Evolutionary conservation across 2,888 invertebrate genomes (phyloP), one percentile per base, ranked within the genome.

Genomic region (Andrena bucephala): DNA sequence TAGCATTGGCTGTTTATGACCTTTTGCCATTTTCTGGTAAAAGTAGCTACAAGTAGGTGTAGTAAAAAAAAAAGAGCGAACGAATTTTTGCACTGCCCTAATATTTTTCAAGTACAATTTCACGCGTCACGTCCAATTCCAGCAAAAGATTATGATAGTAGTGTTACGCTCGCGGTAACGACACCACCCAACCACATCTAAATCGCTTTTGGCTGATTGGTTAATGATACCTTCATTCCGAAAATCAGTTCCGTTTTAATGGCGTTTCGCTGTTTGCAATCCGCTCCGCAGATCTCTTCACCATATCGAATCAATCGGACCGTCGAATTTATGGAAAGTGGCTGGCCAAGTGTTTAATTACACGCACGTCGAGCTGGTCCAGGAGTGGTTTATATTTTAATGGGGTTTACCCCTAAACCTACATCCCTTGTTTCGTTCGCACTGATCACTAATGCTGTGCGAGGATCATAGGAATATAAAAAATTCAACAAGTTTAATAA

Each of bases 241-340:
- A 52, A 74, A 84, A 86, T 80, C 84, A 52, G 50, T 66, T 66
- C 52, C 67, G 54, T 72, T 62, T 78, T 42, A 76, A 85, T 67
- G 73, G 63, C 20, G 10, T 77, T 69, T 70, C 36, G 27, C 16
- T 69, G 80, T 79, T 77, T 67, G 57, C 63, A 42, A 59, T n/a
- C n/a, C 75, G 42, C 63, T 31, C 29, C 52, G 16, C 24, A 57
- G 24, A 68, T 8, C 20, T 72, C 69, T 72, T 72, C 48, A 16
- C 67, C 52, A 50, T 42, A 52, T 68, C 29, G 48, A 79, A 63
- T 67, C 71, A 63, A 79, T 50, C 42, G 71, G 6, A 48, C 36
- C 54, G 42, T 27, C n/a, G 59, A 71, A 67, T 72, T 79, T 79
- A 68, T 68, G 71, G 80, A 67, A 66, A 67, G 42, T 16, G 66